Percentiles rank a stretch among this genome's conserved stretches.
Evolutionary conservation across 2,113 vertebrate genomes (phyloP).

Genomic region (Microtus richardsoni): DNA sequence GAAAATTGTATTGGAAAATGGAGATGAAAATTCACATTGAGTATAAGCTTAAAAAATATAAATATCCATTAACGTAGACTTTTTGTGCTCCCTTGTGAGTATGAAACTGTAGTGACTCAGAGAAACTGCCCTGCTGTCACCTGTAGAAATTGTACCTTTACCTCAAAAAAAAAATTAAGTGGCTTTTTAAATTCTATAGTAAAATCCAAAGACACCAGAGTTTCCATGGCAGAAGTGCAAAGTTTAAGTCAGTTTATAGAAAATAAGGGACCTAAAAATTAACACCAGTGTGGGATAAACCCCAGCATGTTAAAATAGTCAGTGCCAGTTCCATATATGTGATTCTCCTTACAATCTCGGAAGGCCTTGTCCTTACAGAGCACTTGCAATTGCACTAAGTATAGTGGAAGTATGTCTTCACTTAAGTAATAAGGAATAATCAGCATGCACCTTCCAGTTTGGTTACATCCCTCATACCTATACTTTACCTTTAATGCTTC

Average conservation of each 20-base stretch:
- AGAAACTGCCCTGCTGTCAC: not conserved
- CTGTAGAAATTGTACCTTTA: not conserved
- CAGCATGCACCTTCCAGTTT: too few relatives aligned
- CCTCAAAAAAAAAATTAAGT: not conserved
- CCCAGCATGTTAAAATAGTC: not conserved
- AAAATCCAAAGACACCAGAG: not conserved
- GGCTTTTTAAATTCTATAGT: not conserved
- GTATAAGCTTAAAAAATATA: not conserved
- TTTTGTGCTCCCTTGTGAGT: not conserved
- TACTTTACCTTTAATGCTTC: too few relatives aligned
- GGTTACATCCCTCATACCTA: too few relatives aligned
- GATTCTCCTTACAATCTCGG: not conserved
- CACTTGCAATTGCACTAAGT: not conserved
- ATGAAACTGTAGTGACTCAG: not conserved
- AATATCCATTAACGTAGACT: not conserved
- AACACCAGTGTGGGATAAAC: not conserved
- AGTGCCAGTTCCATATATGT: too few relatives aligned
- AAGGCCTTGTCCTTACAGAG: not conserved
- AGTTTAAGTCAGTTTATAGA: not conserved
- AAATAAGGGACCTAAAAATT: not conserved
- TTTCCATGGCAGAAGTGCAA: not conserved
- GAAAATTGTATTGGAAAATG: not conserved
- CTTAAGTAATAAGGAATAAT: too few relatives aligned
- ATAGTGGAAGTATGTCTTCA: too few relatives aligned
- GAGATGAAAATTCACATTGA: not conserved